Evolutionary conservation across 2,888 invertebrate species (phyloP).

Genomic region (Catonia carolina): DNA sequence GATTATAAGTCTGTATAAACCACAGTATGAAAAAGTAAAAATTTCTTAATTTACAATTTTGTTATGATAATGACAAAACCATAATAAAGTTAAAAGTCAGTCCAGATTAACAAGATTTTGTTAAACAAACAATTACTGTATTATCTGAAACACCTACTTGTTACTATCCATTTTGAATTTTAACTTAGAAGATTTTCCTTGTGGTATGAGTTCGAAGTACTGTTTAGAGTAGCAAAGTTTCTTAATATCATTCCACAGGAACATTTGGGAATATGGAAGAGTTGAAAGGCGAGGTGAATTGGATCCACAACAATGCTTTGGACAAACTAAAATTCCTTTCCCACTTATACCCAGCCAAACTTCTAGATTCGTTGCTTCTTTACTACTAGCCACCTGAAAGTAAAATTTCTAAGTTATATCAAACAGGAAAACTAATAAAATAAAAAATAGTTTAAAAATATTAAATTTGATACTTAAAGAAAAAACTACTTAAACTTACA

Average conservation of each 20-base stretch:
- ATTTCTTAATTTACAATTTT: too few species aligned
- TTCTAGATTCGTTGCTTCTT: conserved; percentile 38
- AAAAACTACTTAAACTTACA: too few species aligned
- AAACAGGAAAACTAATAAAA: too few species aligned
- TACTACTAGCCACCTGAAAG: conserved; percentile 11
- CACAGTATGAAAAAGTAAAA: too few species aligned
- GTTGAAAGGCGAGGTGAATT: conserved; percentile 23
- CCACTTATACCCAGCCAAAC: conserved; percentile 45
- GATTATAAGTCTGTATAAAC: too few species aligned
- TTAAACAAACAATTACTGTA: too few species aligned
- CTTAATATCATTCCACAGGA: conserved; percentile 66
- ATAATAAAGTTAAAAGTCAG: too few species aligned
- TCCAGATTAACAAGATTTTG: too few species aligned
- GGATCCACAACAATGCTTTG: conserved; percentile 40
- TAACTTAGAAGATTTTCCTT: conserved; percentile 56
- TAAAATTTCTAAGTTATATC: too few species aligned
- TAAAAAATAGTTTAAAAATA: too few species aligned
- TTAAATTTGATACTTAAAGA: too few species aligned
- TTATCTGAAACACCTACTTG: conserved; percentile 55
- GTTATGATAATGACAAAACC: too few species aligned
- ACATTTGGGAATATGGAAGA: conserved; percentile 36
- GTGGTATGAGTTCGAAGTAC: conserved; percentile 54
- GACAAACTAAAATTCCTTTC: conserved; percentile 43
- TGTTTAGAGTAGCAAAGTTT: conserved; percentile 70
- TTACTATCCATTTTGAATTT: conserved; percentile 66